Evolutionary conservation across 2,888 invertebrate species (phyloP), one percentile per base, ranked within the genome.

Genomic region (Ypsolopha sequella): DNA sequence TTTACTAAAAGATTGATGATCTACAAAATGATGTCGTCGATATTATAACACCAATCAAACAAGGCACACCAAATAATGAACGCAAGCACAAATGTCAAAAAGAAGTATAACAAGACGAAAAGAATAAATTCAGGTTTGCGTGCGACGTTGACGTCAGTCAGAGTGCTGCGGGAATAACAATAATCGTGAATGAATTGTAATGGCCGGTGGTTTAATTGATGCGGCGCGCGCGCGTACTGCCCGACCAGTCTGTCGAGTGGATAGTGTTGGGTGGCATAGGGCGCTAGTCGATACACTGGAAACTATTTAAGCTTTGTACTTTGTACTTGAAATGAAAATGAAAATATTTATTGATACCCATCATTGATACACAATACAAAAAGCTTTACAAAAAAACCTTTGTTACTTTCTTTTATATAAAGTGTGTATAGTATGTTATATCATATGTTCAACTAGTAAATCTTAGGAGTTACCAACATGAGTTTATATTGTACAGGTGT

Each of bases 111-210:
- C 11, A 36, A 14, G 36, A 8, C 9, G 48, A 48, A 36, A 11
- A 1, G 24, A 24, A 48, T n/a, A 48, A 36, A 36, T 43, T 33
- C 11, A 24, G 65, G 64, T 61, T 71, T 64, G 66, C 66, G 70
- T 73, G 74, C 70, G 65, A 66, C 67, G 57, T 58, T 63, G 68
- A 64, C 11, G 38, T n/a, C 14, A 66, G 70, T 68, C 57, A 57
- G 63, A 10, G 68, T 24, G 68, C 72, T 64, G 66, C 60, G 60
- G 60, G 69, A 70, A 74, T 73, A 75, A 76, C 76, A 79, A 77
- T 79, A 79, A 80, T 80, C 69, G 67, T 81, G 80, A 84, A 78
- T 80, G 78, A 81, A 79, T 77, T 74, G 79, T 77, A 76, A 78
- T 79, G 72, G 69, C 68, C 64, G 68, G 58, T 61, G 63, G 64